Evolutionary conservation across 2,888 invertebrate species (phyloP), one percentile per base, ranked within the genome.

Genomic region (Lysandra coridon): DNA sequence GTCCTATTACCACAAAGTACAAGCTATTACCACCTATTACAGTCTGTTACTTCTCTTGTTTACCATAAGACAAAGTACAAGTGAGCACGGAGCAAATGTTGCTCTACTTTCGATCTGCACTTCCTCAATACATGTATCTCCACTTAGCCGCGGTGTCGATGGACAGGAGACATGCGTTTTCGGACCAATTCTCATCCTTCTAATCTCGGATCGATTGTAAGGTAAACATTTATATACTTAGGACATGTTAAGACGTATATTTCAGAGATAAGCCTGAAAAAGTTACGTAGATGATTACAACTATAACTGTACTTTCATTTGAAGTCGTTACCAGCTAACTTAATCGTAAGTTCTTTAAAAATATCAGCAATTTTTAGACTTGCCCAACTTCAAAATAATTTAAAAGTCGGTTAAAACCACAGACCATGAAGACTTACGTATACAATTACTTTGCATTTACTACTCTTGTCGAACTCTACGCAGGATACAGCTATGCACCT

Each of bases 41-140:
- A 23, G n/a, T 23, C 62, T 30, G 30, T 64, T 2, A 30, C 30
- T 4, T 14, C 69, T 69, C 69, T 69, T 37, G 33, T 69, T 69
- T 14, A 33, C 14, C 53, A 53, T 14, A 53, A 53, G 53, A 53
- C 53, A 53, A 14, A 53, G 57, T 57, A 53, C 69, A 17, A 10
- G 69, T 69, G 69, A 37, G 17, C 33, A 6, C 14, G 37, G 14
- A 69, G n/a, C 74, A 74, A 40, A 17, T 44, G 74, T 74, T 74
- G 44, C 74, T 74, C 74, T 23, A 44, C 74, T 74, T 74, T 74
- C 74, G 40, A 74, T 23, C 0, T 74, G 40, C 73, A 74, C 44
- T 44, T 74, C 73, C 73, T 73, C 73, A 40, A 44, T 74, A 74
- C 74, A 74, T 74, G 74, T 44, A 74, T n/a, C 44, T 74, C 74